Conservation (phyloP, 2,113 vertebrate species). For the Chascanopsetta lugubris region DNA sequence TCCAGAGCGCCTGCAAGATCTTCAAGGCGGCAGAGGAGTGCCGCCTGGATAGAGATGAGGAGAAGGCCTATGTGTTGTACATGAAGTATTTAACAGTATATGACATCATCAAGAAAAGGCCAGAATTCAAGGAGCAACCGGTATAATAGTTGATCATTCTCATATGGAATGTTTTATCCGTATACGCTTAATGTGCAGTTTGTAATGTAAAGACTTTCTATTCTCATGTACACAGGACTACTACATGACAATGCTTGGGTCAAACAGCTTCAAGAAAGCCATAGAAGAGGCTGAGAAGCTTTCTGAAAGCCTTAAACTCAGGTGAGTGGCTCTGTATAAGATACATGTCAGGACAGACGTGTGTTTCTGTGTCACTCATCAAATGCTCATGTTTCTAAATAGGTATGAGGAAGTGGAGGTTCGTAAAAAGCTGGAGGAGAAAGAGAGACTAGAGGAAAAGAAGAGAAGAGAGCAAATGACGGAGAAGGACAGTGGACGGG, state of each 20-base stretch:
- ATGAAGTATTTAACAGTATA: conserved; percentile 97
- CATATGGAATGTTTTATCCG: not conserved
- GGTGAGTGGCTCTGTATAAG: conserved; percentile 58
- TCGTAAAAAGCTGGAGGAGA: conserved; percentile 94
- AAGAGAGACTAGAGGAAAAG: conserved; percentile 88
- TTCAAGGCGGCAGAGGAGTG: conserved; percentile 95
- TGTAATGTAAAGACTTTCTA: not conserved
- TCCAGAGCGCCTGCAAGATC: conserved; percentile 94
- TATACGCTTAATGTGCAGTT: too few species aligned
- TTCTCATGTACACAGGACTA: conserved; percentile 82
- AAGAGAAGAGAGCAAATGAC: conserved; percentile 83
- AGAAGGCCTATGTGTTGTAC: conserved; percentile 95
- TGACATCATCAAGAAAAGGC: conserved; percentile 92
- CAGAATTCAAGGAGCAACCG: conserved; percentile 95
- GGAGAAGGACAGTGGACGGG: conserved; percentile 74
- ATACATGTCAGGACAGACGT: not conserved
- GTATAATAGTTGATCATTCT: conserved; percentile 72
- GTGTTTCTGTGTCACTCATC: not conserved
- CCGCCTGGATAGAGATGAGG: conserved; percentile 94
- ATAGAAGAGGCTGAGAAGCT: conserved; percentile 97
- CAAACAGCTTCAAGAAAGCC: conserved; percentile 92
- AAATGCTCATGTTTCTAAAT: conserved; percentile 17
- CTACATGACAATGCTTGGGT: conserved; percentile 90
- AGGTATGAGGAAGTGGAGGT: conserved; percentile 98
- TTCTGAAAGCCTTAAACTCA: conserved; percentile 95